Evolutionary conservation across 1,140 invertebrate species (phyloP), one percentile per base, ranked within the genome.

Genomic region (Zelostemma sp.): DNA sequence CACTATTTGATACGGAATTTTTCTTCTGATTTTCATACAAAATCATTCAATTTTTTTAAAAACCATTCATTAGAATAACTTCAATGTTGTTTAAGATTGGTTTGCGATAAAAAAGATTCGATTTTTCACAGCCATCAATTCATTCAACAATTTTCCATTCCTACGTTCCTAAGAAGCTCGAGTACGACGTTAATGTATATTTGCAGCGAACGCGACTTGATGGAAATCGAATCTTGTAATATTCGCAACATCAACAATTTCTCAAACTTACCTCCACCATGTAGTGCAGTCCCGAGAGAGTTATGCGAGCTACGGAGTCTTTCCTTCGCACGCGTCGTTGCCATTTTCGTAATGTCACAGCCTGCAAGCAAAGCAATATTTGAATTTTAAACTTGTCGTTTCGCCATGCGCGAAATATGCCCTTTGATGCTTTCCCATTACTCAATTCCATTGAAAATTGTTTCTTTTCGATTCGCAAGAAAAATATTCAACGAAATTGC

Each of bases 221-320:
- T n/a, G 33, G 11, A 35, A 35, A 35, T 35, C 33, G 11, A n/a
- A 40, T 49, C 12, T 46, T 25, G 6, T n/a, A 9, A 14, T 28
- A 51, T 28, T 45, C 17, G 21, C 14, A 49, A 43, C 48, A 35
- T 49, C 21, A 56, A 63, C 53, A 18, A 57, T 25, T 72, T 40
- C 25, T 53, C 4, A 14, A 31, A 88, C 90, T 89, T 80, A 93
- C 92, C 80, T 90, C 90, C 71, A 92, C 90, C 76, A 93, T 88
- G 82, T 90, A 90, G 69, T 90, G 88, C 38, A 91, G 83, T 53
- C 90, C 90, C 16, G 87, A 88, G 46, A 91, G 86, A 11, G 90
- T 91, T 85, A 91, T 89, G 63, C 89, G 85, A 21, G 90, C 90
- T 8, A 91, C 90, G 41, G 90, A 91, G 77, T 91, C 90, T 86